A percentile compares a stretch with the other conserved stretches of the same genome.
phyloP scores from a whole-genome alignment of 2,113 vertebrate species.

The Nibea albiflora region DNA sequence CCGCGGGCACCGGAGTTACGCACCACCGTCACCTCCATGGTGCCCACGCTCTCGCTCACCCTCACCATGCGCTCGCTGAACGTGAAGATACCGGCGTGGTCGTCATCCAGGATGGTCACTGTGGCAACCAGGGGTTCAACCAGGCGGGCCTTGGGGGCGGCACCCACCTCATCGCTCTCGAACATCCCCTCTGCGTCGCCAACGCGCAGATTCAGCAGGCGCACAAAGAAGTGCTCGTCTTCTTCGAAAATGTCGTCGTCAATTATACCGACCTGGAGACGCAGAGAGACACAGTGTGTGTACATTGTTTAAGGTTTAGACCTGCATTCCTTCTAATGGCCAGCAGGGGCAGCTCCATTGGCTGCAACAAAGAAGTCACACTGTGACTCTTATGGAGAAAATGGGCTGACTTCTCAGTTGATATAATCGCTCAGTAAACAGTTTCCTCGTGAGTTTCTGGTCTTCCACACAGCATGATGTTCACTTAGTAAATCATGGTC shows the following conservation, averaged over 20 bases:
- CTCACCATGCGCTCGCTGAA: slow-evolving; percentile 90
- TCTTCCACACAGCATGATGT: too few species aligned
- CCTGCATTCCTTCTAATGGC: too few species aligned
- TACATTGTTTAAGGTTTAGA: too few species aligned
- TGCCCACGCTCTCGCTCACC: slow-evolving; percentile 94
- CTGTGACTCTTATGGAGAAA: too few species aligned
- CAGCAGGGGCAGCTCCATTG: too few species aligned
- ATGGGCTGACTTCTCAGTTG: too few species aligned
- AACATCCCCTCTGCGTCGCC: slow-evolving; percentile 96
- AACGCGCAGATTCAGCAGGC: slow-evolving; percentile 92
- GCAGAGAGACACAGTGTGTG: not conserved
- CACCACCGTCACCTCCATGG: slow-evolving; percentile 92
- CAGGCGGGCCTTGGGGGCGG: slow-evolving; percentile 87
- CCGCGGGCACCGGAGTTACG: slow-evolving; percentile 94
- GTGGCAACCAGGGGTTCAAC: slow-evolving; percentile 91
- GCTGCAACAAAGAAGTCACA: too few species aligned
- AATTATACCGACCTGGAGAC: slow-evolving; percentile 90
- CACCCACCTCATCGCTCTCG: slow-evolving; percentile 87
- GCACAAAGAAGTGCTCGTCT: slow-evolving; percentile 98
- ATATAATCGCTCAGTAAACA: too few species aligned
- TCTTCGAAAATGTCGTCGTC: slow-evolving; percentile 99
- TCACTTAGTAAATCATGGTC: too few species aligned
- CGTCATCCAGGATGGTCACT: slow-evolving; percentile 96
- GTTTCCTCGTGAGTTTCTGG: too few species aligned
- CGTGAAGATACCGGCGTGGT: slow-evolving; percentile 97